Evolutionary conservation across 2,888 invertebrate species (phyloP), one percentile per base, ranked within the genome.

Genomic region (Xestoiulus laeticollis): DNA sequence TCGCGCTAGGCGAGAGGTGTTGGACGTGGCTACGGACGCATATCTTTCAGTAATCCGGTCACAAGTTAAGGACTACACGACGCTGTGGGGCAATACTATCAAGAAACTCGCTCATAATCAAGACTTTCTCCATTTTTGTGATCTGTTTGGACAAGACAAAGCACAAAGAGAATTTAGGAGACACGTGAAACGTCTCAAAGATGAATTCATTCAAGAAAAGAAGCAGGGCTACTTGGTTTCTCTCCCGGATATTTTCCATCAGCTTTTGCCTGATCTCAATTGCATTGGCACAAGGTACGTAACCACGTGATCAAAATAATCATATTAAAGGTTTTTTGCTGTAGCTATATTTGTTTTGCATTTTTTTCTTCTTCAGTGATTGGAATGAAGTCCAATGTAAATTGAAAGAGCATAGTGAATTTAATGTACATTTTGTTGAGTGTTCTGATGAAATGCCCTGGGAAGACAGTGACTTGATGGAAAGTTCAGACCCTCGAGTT

Each of bases 1-100:
- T 84, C 94, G 96, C 90, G 95, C 95, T 90, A 94, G 97, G 89
- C 96, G 97, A 91, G 98, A 98, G 92, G 94, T 97, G 30, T 92
- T 98, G 90, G 98, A 98, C 91, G 95, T 96, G 83, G 96, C 98
- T 3, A 96, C 96, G 0, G 98, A 98, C 91, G 96, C 97, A 0
- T 97, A 97, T 91, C 96, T 96, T 89, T 94, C 96, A 91, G 94
- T 98, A 53, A 96, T 98, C 89, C 94, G 96, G 89, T 94, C 95
- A 91, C 96, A 97, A 91, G 90, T 90, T 89, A 92, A 90, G 89
- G 93, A 93, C 91, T 92, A 93, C 92, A 95, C 96, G 91, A 96
- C 96, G 89, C 94, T 96, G 90, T 98, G 97, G 97, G 96, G 96
- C 59, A 95, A 96, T 90, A 96, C 96, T 16, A 95, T 95, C 89